Evolutionary conservation across 1,140 invertebrate genomes (phyloP).

Genomic region (Drosophila tani): DNA sequence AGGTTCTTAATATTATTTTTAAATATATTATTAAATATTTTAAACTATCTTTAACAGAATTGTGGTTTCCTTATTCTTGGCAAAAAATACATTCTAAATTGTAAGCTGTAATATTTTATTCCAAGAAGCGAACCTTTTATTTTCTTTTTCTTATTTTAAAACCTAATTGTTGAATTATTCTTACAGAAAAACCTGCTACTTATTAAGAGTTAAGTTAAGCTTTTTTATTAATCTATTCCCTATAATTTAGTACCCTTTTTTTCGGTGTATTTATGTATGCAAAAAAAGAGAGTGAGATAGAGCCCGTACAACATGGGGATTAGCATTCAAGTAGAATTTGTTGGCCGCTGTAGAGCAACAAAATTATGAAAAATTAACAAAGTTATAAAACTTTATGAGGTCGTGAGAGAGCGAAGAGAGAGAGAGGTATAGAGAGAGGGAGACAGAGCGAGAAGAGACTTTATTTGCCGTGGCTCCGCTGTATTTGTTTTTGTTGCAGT

Average conservation of each 20-base stretch:
- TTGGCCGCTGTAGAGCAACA: conserved; percentile 63
- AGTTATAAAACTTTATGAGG: conserved; percentile 79
- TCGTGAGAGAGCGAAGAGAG: conserved; percentile 8
- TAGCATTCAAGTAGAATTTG: conserved; percentile 77
- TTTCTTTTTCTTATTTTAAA: too few species aligned
- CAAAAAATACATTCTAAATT: too few species aligned
- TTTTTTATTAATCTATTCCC: neutral
- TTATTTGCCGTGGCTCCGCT: conserved; percentile 43
- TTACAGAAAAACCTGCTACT: too few species aligned
- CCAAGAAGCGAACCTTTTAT: too few species aligned
- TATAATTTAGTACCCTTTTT: neutral
- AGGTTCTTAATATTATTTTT: too few species aligned
- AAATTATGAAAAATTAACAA: conserved; percentile 84
- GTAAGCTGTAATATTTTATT: too few species aligned
- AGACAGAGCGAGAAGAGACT: neutral
- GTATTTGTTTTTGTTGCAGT: conserved; percentile 38
- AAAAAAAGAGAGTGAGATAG: conserved; percentile 15
- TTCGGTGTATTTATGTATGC: neutral
- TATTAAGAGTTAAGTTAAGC: neutral
- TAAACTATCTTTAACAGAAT: too few species aligned
- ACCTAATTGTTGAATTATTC: too few species aligned
- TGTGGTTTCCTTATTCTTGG: too few species aligned
- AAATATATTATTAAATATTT: too few species aligned
- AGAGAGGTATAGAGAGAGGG: neutral
- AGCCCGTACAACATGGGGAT: conserved; percentile 71